Evolutionary conservation across 2,797 vertebrate genomes (phyloP).

Genomic region (Scyliorhinus canicula): DNA sequence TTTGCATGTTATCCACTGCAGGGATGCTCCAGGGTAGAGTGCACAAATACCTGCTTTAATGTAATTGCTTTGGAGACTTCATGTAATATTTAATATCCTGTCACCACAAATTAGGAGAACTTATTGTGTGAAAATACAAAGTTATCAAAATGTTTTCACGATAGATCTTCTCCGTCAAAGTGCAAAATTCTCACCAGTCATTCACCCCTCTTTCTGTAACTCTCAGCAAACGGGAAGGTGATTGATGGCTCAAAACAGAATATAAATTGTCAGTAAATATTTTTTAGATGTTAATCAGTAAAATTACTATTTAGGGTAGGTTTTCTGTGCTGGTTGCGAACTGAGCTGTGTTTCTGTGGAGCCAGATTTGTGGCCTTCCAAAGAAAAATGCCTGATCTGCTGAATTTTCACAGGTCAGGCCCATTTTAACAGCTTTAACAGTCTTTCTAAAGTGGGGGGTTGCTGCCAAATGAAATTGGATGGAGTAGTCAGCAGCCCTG

Average conservation of each 20-base stretch:
- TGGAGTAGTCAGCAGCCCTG: neutral
- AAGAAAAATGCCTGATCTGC: neutral
- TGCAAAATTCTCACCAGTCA: conserved; percentile 7
- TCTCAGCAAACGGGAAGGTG: neutral
- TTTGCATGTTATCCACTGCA: conserved; percentile 70
- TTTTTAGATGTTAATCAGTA: neutral
- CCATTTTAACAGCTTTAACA: neutral
- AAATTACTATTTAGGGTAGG: neutral
- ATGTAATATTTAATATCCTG: conserved; percentile 86
- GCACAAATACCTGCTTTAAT: conserved; percentile 87
- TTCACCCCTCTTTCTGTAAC: neutral
- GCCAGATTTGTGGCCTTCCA: neutral
- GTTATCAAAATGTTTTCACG: conserved; percentile 35
- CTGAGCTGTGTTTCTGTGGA: neutral
- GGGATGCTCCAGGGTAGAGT: conserved; percentile 67
- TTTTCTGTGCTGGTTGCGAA: neutral
- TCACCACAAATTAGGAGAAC: conserved; percentile 77
- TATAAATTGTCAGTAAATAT: neutral
- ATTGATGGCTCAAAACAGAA: neutral
- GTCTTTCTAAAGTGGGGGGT: neutral
- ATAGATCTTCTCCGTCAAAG: neutral
- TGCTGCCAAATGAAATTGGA: neutral
- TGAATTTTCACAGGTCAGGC: neutral
- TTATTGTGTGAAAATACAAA: conserved; percentile 30
- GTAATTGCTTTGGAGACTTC: conserved; percentile 85